A percentile compares a stretch with the other conserved stretches of the same genome.
phyloP scores from a whole-genome alignment of 2,797 vertebrate genomes.

The Catostomus latipinnis region DNA sequence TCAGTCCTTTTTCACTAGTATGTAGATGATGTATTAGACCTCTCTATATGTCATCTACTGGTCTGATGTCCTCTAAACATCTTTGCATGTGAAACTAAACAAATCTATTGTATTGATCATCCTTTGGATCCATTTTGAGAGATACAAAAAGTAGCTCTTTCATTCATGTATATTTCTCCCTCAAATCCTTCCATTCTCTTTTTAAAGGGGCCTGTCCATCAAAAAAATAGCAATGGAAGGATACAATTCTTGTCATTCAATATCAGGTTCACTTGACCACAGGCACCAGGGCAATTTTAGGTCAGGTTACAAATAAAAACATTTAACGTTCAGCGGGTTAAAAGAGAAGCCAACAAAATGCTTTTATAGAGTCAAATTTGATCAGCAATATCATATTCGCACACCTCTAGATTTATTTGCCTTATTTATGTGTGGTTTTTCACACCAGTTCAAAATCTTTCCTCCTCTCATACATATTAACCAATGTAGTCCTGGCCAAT shows the following conservation, averaged over 20 bases:
- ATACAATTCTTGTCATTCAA: slow-evolving; percentile 25
- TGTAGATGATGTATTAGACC: slow-evolving; percentile 4
- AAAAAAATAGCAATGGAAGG: slow-evolving; percentile 50
- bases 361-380: neutral
- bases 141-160: no score
- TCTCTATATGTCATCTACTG: slow-evolving; percentile 12
- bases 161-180: neutral
- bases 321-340: neutral
- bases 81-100: neutral
- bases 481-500: neutral
- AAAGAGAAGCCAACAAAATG: no score
- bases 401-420: neutral
- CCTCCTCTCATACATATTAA: neutral
- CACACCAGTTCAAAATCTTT: neutral
- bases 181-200: slow-evolving; percentile 51
- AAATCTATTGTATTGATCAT: neutral
- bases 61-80: slow-evolving; percentile 27
- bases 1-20: neutral
- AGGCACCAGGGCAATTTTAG: neutral
- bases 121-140: neutral
- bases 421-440: slow-evolving; percentile 15
- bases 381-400: neutral
- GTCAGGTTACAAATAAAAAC: neutral
- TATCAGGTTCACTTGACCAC: slow-evolving; percentile 52
- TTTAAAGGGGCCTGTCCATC: slow-evolving; percentile 3